Conservation (phyloP, 2,797 vertebrate species). For the Cyclopterus lumpus region DNA sequence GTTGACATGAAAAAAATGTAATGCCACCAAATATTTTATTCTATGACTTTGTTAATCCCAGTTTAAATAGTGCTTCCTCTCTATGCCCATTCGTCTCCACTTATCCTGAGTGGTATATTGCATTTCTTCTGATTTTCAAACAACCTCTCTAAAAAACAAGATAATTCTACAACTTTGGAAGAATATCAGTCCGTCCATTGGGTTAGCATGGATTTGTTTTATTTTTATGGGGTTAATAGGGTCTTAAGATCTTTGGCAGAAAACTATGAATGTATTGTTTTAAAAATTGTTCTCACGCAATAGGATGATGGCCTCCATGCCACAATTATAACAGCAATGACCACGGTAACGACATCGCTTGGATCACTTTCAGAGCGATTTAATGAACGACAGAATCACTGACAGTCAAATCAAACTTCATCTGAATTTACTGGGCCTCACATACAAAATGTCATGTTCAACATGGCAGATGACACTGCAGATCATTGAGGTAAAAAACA, state of each 20-base stretch:
- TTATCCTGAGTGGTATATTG: background rate
- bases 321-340: background rate
- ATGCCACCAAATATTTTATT: background rate
- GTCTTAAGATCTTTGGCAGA: background rate
- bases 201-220: background rate
- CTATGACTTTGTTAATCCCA: background rate
- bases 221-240: background rate
- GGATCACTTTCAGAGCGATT: background rate
- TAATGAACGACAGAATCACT: background rate
- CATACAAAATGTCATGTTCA: background rate
- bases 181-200: background rate
- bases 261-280: background rate
- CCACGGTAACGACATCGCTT: background rate
- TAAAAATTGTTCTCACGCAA: background rate
- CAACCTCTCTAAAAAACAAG: background rate
- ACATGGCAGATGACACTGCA: background rate
- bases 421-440: background rate
- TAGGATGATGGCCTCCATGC: background rate
- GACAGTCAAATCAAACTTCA: background rate
- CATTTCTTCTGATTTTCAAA: background rate
- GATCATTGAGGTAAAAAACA: background rate
- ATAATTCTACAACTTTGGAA: background rate
- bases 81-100: background rate
- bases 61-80: background rate
- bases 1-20: background rate